Conservation (phyloP, 2,113 vertebrate species). For the Neopipo cinnamomea region DNA sequence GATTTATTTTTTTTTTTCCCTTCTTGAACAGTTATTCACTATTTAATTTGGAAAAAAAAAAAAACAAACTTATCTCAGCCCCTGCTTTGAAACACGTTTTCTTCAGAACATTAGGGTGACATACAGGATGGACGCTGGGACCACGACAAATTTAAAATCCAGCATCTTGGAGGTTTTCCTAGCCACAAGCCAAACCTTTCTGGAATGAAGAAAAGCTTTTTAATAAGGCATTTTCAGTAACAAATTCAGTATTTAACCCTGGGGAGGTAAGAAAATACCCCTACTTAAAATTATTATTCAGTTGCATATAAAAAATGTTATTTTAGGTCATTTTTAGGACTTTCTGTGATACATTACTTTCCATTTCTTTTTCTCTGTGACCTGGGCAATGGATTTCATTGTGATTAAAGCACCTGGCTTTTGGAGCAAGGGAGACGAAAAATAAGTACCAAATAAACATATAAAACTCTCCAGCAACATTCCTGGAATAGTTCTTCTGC, state of each 20-base stretch:
- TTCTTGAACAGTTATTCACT: neutral
- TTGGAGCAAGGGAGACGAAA: neutral
- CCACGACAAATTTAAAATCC: neutral
- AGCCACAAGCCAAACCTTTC: neutral
- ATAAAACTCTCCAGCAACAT: slow-evolving; percentile 42
- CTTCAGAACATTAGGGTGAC: neutral
- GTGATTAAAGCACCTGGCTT: slow-evolving; percentile 34
- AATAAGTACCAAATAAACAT: slow-evolving; percentile 25
- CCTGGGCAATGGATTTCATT: neutral
- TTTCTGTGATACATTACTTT: neutral
- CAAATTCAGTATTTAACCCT: neutral
- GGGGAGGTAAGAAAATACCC: neutral
- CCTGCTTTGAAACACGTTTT: neutral
- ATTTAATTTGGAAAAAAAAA: neutral
- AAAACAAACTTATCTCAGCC: neutral
- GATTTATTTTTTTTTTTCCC: neutral
- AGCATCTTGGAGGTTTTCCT: neutral
- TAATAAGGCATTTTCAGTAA: neutral
- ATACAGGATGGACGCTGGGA: neutral
- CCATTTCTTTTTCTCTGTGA: neutral
- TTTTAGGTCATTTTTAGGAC: neutral
- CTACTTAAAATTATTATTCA: neutral
- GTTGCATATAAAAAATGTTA: neutral
- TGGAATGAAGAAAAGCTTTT: neutral
- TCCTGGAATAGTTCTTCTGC: slow-evolving; percentile 44